phyloP scores from a whole-genome alignment of 2,888 invertebrate species.

The Rhamnusium bicolor region DNA sequence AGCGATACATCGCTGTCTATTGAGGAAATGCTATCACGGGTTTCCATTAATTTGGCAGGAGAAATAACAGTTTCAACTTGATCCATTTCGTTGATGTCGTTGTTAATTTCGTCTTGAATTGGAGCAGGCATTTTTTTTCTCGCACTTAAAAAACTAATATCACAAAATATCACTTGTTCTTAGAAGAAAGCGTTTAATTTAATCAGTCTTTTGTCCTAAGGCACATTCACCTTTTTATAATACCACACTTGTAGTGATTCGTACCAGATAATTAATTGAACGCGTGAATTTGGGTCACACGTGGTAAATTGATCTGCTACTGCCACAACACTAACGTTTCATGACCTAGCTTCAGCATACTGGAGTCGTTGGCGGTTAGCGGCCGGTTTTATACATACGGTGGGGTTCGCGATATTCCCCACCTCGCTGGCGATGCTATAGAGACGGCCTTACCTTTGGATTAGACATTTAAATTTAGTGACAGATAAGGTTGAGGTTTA shows the following conservation, averaged over 20 bases:
- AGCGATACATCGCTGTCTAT: conserved; percentile 77
- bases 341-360: conserved; percentile 69
- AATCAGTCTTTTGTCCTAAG: conserved; percentile 56
- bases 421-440: conserved; percentile 12
- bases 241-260: conserved; percentile 34
- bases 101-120: conserved; percentile 60
- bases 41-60: conserved; percentile 73
- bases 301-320: conserved; percentile 63
- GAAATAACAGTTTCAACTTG: conserved; percentile 67
- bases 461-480: conserved; percentile 14
- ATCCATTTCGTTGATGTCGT: conserved; percentile 47
- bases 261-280: conserved; percentile 38
- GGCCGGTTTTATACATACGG: conserved; percentile 54
- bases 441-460: conserved; percentile 24
- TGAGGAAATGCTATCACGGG: conserved; percentile 76
- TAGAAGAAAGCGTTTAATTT: conserved; percentile 14
- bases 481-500: conserved; percentile 30
- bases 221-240: conserved; percentile 45
- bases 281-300: conserved; percentile 61
- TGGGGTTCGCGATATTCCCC: conserved; percentile 29
- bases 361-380: conserved; percentile 53
- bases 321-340: conserved; percentile 68
- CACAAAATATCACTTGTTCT: conserved; percentile 63
- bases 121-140: conserved; percentile 65
- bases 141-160: conserved; percentile 62